Percentiles rank a stretch among this genome's conserved stretches.
phyloP scores from a whole-genome alignment of 1,140 invertebrate species.

The Ladona fulva region DNA sequence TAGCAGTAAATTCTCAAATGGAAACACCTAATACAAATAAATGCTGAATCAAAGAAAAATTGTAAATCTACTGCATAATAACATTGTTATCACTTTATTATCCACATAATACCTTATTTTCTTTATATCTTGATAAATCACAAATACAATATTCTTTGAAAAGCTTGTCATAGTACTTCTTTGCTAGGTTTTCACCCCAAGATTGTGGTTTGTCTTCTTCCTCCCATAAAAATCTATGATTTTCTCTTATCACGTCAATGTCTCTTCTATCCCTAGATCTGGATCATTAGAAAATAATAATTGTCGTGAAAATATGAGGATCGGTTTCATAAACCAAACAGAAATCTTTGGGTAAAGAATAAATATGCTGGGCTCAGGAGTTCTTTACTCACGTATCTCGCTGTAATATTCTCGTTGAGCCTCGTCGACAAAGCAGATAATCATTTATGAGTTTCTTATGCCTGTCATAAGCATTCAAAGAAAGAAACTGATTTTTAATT shows the following conservation, averaged over 20 bases:
- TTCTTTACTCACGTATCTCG: background rate
- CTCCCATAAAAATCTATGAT: slow-evolving; percentile 94
- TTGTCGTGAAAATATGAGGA: background rate
- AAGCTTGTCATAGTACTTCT: slow-evolving; percentile 97
- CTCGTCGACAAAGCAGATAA: slow-evolving; percentile 49
- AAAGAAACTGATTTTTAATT: slow-evolving; percentile 21
- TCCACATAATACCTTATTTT: slow-evolving; percentile 67
- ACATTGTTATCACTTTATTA: background rate
- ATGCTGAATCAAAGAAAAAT: no score
- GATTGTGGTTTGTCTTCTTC: slow-evolving; percentile 53
- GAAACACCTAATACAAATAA: no score
- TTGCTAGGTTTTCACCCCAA: slow-evolving; percentile 87
- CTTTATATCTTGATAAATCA: slow-evolving; percentile 80
- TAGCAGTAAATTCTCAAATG: no score
- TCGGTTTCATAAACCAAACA: slow-evolving; percentile 11
- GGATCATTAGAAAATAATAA: slow-evolving; percentile 19
- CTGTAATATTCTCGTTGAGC: background rate
- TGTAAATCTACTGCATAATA: no score
- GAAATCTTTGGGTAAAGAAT: no score
- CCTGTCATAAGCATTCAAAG: slow-evolving; percentile 64
- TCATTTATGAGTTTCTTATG: slow-evolving; percentile 80
- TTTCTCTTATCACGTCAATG: slow-evolving; percentile 74
- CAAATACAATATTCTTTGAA: slow-evolving; percentile 97
- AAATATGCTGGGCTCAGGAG: background rate
- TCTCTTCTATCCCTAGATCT: slow-evolving; percentile 63